Evolutionary conservation across 2,113 vertebrate species (phyloP), one percentile per base, ranked within the genome.

Genomic region (Xiphophorus maculatus): DNA sequence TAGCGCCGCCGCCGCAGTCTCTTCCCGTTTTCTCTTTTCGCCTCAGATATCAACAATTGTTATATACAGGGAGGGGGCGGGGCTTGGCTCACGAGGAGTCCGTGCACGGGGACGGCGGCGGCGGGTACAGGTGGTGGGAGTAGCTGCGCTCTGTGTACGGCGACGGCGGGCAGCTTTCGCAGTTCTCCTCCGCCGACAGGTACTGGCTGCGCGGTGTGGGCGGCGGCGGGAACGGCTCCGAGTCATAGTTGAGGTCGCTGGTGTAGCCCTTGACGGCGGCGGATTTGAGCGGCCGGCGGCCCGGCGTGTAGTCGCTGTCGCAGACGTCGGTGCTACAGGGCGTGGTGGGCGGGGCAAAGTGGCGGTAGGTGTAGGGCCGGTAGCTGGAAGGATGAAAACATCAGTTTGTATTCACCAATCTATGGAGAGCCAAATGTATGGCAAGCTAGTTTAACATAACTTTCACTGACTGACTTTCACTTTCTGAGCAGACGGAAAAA

Each of bases 251-350:
- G 87, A 98, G 94, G 92, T 99, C 97, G 83, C 97, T 98, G 82
- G 95, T 93, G 67, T 99, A 99, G 90, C 97, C 97, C 92, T 97
- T 98, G 74, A 93, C 90, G 0, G 94, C 68, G 73, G 94, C 68
- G 71, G 91, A 85, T 79, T 87, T 90, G 10, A 88, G 90, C 1
- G 91, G 93, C 1, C 96, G 95, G 8, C 97, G 96, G 74, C 97
- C 97, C 0, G 97, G 97, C 0, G 94, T 98, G 86, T 97, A 99
- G 94, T 99, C 98, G 70, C 97, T 99, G 95, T 99, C 97, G 25
- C 97, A 99, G 33, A 99, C 95, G 13, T 99, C 98, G 0, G 98
- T 99, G 94, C 97, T 99, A 95, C 97, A 99, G n/a, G 97, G 97
- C 0, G 97, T 98, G 0, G 97, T 98, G 65, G 97, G 97, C 0